phyloP scores from a whole-genome alignment of 2,797 vertebrate species.

The Poecilia picta region DNA sequence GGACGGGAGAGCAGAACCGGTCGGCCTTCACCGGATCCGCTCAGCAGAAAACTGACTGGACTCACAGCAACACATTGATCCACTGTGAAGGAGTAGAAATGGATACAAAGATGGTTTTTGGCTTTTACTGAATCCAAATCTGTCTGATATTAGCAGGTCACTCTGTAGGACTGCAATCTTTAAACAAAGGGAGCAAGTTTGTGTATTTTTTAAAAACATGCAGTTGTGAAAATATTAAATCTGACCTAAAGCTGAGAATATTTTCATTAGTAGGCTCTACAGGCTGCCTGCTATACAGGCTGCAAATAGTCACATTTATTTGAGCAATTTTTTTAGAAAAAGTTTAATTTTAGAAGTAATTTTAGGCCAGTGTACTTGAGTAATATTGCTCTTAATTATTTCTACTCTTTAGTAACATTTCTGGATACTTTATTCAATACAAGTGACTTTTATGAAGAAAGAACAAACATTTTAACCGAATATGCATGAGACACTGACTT shows the following conservation, averaged over 20 bases:
- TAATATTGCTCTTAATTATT: too few species aligned
- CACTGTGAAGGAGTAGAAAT: conserved; percentile 10
- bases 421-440: too few species aligned
- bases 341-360: too few species aligned
- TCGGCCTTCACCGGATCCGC: conserved; percentile 37
- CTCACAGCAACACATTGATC: conserved; percentile 32
- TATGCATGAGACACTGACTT: too few species aligned
- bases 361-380: too few species aligned
- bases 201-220: neutral
- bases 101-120: neutral
- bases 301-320: neutral
- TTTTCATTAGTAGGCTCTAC: neutral
- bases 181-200: neutral
- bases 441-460: too few species aligned
- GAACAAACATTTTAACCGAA: too few species aligned
- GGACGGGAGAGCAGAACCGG: conserved; percentile 9
- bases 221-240: neutral
- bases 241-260: neutral
- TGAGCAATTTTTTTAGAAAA: too few species aligned
- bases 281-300: neutral
- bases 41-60: conserved; percentile 50
- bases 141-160: neutral
- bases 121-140: neutral
- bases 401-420: too few species aligned
- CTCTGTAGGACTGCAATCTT: neutral